phyloP scores from a whole-genome alignment of 2,888 invertebrate species.

The Cyclophora albipunctata region DNA sequence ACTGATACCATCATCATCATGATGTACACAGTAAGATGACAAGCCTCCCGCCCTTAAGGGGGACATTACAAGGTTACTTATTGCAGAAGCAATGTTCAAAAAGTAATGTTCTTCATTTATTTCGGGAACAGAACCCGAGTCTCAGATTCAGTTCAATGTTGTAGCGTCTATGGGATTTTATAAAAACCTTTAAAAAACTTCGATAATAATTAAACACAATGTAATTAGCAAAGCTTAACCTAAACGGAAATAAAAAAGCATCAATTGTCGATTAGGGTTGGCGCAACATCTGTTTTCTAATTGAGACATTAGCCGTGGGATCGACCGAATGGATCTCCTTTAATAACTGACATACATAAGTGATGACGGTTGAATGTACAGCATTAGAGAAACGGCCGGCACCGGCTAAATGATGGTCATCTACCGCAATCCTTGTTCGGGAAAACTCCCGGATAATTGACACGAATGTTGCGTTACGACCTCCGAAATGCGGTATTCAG shows the following conservation, averaged over 20 bases:
- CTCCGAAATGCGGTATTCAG: constrained; percentile 35
- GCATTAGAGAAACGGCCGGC: constrained; percentile 41
- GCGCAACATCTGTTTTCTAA: constrained; percentile 44
- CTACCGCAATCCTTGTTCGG: constrained; percentile 56
- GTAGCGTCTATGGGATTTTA: too few relatives aligned
- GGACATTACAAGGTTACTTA: too few relatives aligned
- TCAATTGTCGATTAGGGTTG: constrained; percentile 42
- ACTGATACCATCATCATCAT: too few relatives aligned
- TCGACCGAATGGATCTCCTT: constrained; percentile 54
- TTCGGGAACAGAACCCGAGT: too few relatives aligned
- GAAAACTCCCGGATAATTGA: constrained; percentile 66
- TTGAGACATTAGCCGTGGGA: constrained; percentile 64
- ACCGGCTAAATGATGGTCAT: constrained; percentile 57
- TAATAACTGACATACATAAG: constrained; percentile 63
- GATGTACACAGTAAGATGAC: too few relatives aligned
- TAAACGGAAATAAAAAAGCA: constrained; percentile 45
- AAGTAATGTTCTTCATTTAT: too few relatives aligned
- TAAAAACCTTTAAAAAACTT: too few relatives aligned
- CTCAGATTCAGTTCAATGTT: too few relatives aligned
- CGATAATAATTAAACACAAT: constrained; percentile 1
- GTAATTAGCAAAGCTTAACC: constrained; percentile 29
- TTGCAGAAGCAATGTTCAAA: too few relatives aligned
- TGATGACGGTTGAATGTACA: constrained; percentile 51
- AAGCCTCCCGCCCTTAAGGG: too few relatives aligned
- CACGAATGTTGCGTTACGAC: constrained; percentile 54